Evolutionary conservation across 2,797 vertebrate genomes (phyloP).

Genomic region (Lagocephalus sceleratus): DNA sequence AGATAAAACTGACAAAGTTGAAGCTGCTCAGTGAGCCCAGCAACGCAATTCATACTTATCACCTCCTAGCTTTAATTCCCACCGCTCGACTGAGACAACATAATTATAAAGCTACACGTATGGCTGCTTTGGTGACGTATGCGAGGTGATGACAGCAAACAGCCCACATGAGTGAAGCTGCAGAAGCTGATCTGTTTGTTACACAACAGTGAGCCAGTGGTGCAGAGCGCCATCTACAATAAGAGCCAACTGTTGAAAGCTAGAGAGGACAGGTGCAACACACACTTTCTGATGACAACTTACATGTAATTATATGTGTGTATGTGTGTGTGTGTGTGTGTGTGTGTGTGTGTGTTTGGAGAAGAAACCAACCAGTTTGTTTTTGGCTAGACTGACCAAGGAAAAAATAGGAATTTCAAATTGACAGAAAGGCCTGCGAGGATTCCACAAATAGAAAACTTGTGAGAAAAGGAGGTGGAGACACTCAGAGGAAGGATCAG

Average conservation of each 20-base stretch:
- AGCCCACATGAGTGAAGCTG: slow-evolving; percentile 20
- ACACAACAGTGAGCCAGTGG: slow-evolving; percentile 56
- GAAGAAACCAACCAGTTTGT: slow-evolving; percentile 24
- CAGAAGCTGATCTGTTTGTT: slow-evolving; percentile 46
- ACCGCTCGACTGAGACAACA: no score
- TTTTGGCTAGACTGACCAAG: slow-evolving; percentile 26
- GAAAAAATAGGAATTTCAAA: slow-evolving; percentile 32
- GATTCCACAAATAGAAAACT: slow-evolving; percentile 53
- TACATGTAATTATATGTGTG: background rate
- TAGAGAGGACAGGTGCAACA: slow-evolving; percentile 38
- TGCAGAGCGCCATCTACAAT: slow-evolving; percentile 42
- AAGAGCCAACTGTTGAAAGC: slow-evolving; percentile 43
- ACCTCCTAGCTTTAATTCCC: no score
- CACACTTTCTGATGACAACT: slow-evolving; percentile 25
- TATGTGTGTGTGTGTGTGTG: no score
- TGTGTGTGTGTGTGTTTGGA: slow-evolving; percentile 7
- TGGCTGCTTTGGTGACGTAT: slow-evolving; percentile 17
- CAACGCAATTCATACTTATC: no score
- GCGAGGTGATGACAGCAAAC: slow-evolving; percentile 28
- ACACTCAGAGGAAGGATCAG: slow-evolving; percentile 36
- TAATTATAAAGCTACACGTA: no score
- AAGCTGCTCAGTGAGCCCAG: no score
- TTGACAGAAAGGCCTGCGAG: slow-evolving; percentile 40
- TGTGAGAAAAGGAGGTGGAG: slow-evolving; percentile 34
- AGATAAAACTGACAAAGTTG: no score